Conservation (phyloP, 2,113 vertebrate species). For the Charina bottae region DNA sequence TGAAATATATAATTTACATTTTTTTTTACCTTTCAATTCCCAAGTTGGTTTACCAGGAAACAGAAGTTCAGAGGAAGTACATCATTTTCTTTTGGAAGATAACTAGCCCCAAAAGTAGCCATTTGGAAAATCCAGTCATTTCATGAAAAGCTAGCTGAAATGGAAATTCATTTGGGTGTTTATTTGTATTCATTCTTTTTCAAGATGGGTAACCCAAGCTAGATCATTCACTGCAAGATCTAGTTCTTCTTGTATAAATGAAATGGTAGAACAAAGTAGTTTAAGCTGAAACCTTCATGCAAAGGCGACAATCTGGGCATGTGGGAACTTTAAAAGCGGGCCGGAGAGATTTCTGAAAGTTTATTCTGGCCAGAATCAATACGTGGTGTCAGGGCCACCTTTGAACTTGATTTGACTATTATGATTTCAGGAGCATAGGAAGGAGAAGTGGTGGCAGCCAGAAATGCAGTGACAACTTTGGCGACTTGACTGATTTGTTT, state of each 20-base stretch:
- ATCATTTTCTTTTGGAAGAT: background rate
- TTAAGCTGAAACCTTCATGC: background rate
- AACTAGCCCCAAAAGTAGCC: background rate
- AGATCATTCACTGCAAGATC: background rate
- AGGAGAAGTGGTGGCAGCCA: slow-evolving; percentile 25
- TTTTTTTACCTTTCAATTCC: background rate
- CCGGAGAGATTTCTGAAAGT: background rate
- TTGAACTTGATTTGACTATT: slow-evolving; percentile 57
- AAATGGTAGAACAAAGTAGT: background rate
- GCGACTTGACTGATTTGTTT: slow-evolving; percentile 68
- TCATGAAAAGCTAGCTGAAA: background rate
- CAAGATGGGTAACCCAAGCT: background rate
- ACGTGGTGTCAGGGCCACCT: slow-evolving; percentile 46
- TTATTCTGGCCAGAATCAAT: slow-evolving; percentile 29
- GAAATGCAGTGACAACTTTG: slow-evolving; percentile 59
- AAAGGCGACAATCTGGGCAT: background rate
- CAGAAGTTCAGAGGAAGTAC: background rate
- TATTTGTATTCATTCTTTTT: background rate
- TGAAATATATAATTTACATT: background rate
- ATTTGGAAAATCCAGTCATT: background rate
- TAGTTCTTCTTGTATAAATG: background rate
- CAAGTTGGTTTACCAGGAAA: background rate
- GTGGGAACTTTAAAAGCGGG: background rate
- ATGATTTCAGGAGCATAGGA: slow-evolving; percentile 57
- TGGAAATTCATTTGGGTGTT: background rate